phyloP scores from a whole-genome alignment of 2,113 vertebrate species.

The Myotis brandtii region DNA sequence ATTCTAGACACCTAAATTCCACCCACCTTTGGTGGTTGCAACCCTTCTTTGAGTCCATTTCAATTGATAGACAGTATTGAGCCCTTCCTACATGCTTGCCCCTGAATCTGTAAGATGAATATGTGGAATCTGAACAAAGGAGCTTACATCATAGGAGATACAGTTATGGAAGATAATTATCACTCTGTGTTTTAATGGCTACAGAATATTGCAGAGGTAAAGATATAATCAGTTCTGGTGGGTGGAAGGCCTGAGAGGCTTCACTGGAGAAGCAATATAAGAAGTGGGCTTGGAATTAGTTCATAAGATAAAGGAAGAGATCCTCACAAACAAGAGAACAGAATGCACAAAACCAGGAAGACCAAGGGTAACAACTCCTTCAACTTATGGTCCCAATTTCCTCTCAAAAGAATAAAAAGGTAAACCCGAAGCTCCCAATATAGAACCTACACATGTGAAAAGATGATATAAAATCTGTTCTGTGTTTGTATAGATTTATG shows the following conservation, averaged over 20 bases:
- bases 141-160: not conserved
- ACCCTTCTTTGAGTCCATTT: not conserved
- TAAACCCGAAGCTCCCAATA: not conserved
- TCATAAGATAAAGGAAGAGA: not conserved
- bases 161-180: not conserved
- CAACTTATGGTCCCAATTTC: not conserved
- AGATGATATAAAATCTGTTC: not conserved
- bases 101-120: not conserved
- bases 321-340: not conserved
- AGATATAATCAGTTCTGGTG: not conserved
- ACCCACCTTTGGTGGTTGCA: not conserved
- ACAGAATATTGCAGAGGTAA: not conserved
- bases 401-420: not conserved
- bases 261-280: not conserved
- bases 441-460: not conserved
- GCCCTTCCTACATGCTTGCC: not conserved
- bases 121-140: not conserved
- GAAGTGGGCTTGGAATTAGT: not conserved
- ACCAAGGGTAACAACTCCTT: not conserved
- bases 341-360: not conserved
- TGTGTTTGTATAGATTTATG: not conserved
- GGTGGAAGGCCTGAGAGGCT: not conserved
- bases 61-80: not conserved
- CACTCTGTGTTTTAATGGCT: not conserved
- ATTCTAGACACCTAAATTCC: not conserved